Base-by-base conservation (phyloP, 2,888 invertebrate genomes). In the Prosopocoilus inquinatus region DNA sequence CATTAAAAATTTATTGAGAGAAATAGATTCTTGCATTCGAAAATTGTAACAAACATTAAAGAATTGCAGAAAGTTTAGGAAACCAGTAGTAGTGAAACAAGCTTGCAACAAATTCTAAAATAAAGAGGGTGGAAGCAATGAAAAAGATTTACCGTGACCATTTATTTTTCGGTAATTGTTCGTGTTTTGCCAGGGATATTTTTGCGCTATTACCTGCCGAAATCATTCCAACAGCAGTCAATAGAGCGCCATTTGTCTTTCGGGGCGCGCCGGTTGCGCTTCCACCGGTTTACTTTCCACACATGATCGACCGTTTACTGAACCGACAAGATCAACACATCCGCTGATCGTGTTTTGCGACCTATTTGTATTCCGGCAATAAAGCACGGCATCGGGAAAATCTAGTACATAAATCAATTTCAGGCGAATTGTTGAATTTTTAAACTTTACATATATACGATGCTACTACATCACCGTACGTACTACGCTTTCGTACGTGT, bases 351-450 rank as follows among this genome's bases (percentile, higher is more conserved):
- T 62, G 57, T 61, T 64, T 62, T 63, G 64, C 60, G 50, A 55
- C 55, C 61, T 62, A 60, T 63, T 60, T 62, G 64, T 64, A 64
- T 64, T 67, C 64, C 64, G 61, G 64, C 65, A 64, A 65, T 64
- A 66, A 65, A 63, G 64, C 60, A 58, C 59, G 52, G 59, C 54
- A 59, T 47, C 59, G 58, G 54, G 55, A 56, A 61, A 63, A 63
- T 64, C 61, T 41, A 58, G 50, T 50, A 45, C 63, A 68, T 71
- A 70, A 70, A 71, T 71, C 71, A 71, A 66, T 67, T 69, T 68
- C 67, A 65, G 47, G 44, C 53, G 48, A 43, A 53, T 36, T 44
- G 53, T 41, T 16, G 41, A 11, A 15, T 41, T 41, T 41, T 41
- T 15, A 41, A 41, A 41, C 15, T 15, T 13, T 41, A n/a, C 15